phyloP scores from a whole-genome alignment of 1,140 invertebrate genomes.

The Periplaneta americana region DNA sequence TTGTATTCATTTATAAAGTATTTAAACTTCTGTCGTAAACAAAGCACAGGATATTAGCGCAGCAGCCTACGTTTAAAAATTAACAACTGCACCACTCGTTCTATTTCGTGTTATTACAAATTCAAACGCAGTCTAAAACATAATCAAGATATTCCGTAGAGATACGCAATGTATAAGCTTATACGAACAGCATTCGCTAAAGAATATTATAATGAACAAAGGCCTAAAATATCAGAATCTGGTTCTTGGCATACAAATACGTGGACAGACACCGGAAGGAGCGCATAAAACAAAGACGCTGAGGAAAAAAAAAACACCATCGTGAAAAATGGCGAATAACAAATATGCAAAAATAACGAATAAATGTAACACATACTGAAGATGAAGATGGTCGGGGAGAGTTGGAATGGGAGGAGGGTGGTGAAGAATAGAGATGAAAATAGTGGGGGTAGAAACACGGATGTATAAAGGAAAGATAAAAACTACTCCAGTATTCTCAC shows the following conservation, averaged over 20 bases:
- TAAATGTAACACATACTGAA: background rate
- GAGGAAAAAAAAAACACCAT: background rate
- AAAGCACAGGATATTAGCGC: no score
- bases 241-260: background rate
- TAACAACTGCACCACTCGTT: background rate
- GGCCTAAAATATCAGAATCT: background rate
- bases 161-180: background rate
- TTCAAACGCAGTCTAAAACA: background rate
- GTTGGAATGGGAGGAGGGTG: no score
- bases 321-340: background rate
- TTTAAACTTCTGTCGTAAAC: background rate
- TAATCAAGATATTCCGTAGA: background rate
- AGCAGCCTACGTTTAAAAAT: background rate
- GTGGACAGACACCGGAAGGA: background rate
- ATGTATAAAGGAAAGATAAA: background rate
- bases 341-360: background rate
- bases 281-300: background rate
- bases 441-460: background rate
- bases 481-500: background rate
- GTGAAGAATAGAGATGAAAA: background rate
- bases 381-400: background rate
- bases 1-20: background rate
- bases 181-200: background rate
- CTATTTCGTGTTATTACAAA: background rate
- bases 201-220: background rate